A percentile compares a stretch with the other conserved stretches of the same genome.
Conservation (phyloP, 2,888 invertebrate species). For the Leptarthrus brevirostris region DNA sequence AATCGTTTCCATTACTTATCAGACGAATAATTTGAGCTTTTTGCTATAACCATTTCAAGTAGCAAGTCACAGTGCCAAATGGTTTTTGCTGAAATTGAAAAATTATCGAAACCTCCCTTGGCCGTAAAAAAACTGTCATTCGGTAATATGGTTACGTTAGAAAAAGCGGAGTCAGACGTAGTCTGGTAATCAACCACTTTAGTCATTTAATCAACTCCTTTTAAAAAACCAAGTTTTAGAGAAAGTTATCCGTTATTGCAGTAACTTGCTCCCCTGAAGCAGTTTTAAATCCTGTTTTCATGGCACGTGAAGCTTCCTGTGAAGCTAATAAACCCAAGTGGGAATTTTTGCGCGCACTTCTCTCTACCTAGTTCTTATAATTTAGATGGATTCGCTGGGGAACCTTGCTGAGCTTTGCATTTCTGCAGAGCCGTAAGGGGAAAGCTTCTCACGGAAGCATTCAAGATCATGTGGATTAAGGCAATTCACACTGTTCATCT, state of each 20-base stretch:
- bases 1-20: not conserved
- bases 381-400: not conserved
- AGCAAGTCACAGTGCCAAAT: constrained; percentile 1
- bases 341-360: not conserved
- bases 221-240: not conserved
- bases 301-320: not conserved
- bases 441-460: not conserved
- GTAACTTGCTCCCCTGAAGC: not conserved
- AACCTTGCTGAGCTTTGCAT: not conserved
- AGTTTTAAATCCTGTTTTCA: not conserved
- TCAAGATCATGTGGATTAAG: not conserved
- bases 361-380: not conserved
- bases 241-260: not conserved
- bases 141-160: not conserved
- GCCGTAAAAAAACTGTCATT: not conserved
- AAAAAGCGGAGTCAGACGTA: not conserved
- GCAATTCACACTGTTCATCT: not conserved
- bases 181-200: not conserved
- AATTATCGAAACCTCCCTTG: not conserved
- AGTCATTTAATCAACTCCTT: not conserved
- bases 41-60: not conserved
- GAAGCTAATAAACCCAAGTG: not conserved
- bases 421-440: not conserved
- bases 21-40: not conserved
- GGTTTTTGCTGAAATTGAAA: constrained; percentile 11